Evolutionary conservation across 2,888 invertebrate species (phyloP), one percentile per base, ranked within the genome.

Genomic region (Epirrhoe alternata): DNA sequence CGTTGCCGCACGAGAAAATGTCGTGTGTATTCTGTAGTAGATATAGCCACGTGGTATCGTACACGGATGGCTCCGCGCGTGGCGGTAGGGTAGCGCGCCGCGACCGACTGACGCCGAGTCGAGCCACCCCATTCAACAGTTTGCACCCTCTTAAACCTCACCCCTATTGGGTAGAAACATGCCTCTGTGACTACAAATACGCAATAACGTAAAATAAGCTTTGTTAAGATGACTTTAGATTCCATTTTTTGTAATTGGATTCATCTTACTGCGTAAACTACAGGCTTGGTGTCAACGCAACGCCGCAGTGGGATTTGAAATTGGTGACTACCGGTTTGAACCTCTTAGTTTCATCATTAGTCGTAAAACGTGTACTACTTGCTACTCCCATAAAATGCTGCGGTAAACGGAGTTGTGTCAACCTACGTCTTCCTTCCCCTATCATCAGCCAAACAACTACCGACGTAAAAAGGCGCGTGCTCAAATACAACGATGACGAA

Each of bases 81-180:
- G 81, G 47, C 66, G 51, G 75, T 60, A 73, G 77, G 81, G 75
- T 74, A 77, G 84, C 82, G 83, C 71, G 77, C 83, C 82, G 80
- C 89, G 88, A 84, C 89, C 81, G 83, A 90, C 92, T 91, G 90
- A 87, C 89, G 90, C 84, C 88, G 71, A 75, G 71, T 82, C 87
- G 70, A 75, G 72, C 82, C 88, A 86, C 90, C 90, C 90, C 85
- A 87, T 81, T 92, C 92, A 92, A 92, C 92, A 92, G 92, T 88
- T 92, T 86, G 86, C 90, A 88, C 90, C 91, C 90, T 86, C 87
- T 81, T 82, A 77, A 79, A 79, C 77, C 78, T 75, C 83, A 85
- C 84, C 87, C 88, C 84, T 77, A 69, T 73, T 75, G 76, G 75
- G 51, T 42, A 52, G 59, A 59, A 59, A 12, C 14, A 17, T 10